These are phyloP conservation scores for Chaitophorus viminalis DNA, from an alignment of 2,888 invertebrate genomes.

Conservation along the genomic window DNA sequence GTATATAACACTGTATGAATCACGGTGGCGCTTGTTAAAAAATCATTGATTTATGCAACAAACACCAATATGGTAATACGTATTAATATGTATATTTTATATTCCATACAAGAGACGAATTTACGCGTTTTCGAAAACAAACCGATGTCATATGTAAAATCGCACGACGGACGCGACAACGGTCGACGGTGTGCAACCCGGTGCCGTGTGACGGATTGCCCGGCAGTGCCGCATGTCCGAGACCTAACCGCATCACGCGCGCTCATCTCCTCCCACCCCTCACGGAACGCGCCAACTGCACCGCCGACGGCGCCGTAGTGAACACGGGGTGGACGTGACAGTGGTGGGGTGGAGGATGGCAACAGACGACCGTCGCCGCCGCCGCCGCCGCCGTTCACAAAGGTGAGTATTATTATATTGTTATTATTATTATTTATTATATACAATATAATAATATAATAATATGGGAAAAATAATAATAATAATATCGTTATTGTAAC, in stretches of 20 bases:
- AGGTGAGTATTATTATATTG: too few relatives aligned
- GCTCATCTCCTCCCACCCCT: neutral
- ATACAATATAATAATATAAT: neutral
- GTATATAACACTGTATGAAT: too few relatives aligned
- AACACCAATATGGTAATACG: too few relatives aligned
- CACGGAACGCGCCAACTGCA: neutral
- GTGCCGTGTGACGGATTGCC: slow-evolving; percentile 43
- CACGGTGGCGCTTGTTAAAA: too few relatives aligned
- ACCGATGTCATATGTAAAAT: neutral
- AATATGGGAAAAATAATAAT: neutral
- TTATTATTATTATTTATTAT: neutral
- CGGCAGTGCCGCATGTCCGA: slow-evolving; percentile 25
- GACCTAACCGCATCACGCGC: slow-evolving; percentile 6
- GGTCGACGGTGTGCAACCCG: neutral
- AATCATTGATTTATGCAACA: too few relatives aligned
- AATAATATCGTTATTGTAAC: slow-evolving; percentile 8
- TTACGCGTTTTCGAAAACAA: neutral
- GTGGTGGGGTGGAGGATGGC: neutral
- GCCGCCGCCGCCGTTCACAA: neutral
- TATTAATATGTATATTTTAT: too few relatives aligned
- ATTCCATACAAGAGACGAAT: too few relatives aligned
- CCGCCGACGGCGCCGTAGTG: neutral
- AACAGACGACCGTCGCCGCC: neutral
- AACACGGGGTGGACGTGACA: neutral
- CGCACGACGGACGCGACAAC: neutral